A percentile compares a stretch with the other conserved stretches of the same genome.
phyloP scores from a whole-genome alignment of 2,113 vertebrate genomes.

The Erinaceus europaeus region DNA sequence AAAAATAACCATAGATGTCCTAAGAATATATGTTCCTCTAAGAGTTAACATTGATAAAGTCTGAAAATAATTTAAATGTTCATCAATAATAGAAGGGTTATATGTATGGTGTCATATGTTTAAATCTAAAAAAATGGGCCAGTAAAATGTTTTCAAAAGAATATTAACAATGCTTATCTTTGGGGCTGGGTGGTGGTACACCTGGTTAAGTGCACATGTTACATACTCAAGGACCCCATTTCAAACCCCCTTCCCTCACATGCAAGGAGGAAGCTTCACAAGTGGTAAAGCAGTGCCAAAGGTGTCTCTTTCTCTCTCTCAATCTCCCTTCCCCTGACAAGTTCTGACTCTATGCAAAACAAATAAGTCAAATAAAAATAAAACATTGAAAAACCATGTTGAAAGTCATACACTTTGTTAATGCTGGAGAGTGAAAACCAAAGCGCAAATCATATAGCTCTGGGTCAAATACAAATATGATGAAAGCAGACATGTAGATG shows the following conservation, averaged over 20 bases:
- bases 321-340: no score
- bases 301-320: no score
- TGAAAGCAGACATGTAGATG: neutral
- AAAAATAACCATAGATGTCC: neutral
- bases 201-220: no score
- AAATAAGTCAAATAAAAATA: no score
- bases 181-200: no score
- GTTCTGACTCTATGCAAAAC: no score
- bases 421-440: neutral
- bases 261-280: no score
- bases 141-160: neutral
- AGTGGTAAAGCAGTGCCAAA: no score
- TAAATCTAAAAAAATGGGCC: neutral
- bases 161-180: neutral
- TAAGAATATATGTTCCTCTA: neutral
- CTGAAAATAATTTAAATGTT: neutral
- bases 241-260: no score
- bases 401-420: neutral
- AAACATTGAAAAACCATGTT: neutral
- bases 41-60: neutral
- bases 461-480: neutral
- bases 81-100: neutral
- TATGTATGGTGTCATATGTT: neutral
- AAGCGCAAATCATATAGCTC: neutral
- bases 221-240: no score